phyloP scores from a whole-genome alignment of 2,113 vertebrate genomes.

The Lasiurus cinereus region DNA sequence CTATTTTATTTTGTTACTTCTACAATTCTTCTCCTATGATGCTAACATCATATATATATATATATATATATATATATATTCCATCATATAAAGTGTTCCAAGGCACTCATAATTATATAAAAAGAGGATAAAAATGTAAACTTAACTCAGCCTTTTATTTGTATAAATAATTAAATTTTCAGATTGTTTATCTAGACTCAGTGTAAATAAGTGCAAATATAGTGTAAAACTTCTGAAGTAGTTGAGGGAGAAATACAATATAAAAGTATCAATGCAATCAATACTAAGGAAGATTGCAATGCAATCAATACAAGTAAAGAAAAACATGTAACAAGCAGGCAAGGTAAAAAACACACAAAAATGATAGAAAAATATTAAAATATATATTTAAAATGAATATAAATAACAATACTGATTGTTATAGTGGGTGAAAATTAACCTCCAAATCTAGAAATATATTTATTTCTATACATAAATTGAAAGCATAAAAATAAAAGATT shows the following conservation, averaged over 20 bases:
- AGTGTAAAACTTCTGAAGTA: background rate
- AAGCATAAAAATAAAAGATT: slow-evolving; percentile 6
- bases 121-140: background rate
- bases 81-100: background rate
- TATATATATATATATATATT: too few relatives aligned
- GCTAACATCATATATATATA: too few relatives aligned
- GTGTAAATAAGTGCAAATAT: background rate
- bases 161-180: background rate
- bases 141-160: background rate
- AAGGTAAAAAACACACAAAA: background rate
- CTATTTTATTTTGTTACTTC: background rate
- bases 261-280: background rate
- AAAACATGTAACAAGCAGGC: background rate
- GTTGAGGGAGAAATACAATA: background rate
- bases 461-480: background rate
- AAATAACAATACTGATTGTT: background rate
- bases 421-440: background rate
- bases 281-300: background rate
- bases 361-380: background rate
- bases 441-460: background rate
- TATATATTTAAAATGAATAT: background rate
- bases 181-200: background rate
- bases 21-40: background rate
- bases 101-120: background rate
- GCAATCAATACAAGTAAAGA: background rate